Conservation (phyloP, 2,888 invertebrate genomes). For the Leptinotarsa tumamoca region DNA sequence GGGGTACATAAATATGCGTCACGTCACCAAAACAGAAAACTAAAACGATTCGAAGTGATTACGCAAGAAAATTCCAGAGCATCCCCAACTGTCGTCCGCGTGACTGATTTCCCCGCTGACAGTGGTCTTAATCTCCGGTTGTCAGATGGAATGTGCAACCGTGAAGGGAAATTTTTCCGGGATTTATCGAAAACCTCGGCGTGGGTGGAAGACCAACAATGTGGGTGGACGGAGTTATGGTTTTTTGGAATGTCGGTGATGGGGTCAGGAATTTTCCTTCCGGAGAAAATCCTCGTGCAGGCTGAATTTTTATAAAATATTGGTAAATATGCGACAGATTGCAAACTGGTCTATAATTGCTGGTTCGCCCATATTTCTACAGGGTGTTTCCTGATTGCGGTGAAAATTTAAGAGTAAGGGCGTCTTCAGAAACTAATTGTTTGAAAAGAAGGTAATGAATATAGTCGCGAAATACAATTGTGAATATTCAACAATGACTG, state of each 20-base stretch:
- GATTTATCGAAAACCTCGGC: constrained; percentile 14
- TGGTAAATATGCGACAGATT: no score
- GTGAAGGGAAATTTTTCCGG: constrained; percentile 22
- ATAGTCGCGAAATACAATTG: no score
- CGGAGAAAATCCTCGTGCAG: background rate
- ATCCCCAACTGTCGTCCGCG: background rate
- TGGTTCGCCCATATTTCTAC: no score
- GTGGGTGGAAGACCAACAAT: background rate
- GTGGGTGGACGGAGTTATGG: background rate
- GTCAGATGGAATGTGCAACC: constrained; percentile 25
- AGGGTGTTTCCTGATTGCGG: no score
- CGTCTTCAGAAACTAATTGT: no score
- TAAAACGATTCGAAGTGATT: background rate
- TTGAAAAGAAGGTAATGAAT: no score
- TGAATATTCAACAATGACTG: no score
- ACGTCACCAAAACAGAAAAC: background rate
- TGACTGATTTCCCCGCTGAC: constrained; percentile 26
- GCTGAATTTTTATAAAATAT: background rate
- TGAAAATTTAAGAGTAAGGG: no score
- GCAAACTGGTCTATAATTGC: no score
- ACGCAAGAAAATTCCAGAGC: background rate
- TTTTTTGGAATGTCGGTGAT: background rate
- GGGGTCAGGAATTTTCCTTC: background rate
- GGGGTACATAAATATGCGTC: no score
- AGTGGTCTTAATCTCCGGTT: constrained; percentile 36